Conservation (phyloP, 2,113 vertebrate genomes). For the Saccopteryx leptura region DNA sequence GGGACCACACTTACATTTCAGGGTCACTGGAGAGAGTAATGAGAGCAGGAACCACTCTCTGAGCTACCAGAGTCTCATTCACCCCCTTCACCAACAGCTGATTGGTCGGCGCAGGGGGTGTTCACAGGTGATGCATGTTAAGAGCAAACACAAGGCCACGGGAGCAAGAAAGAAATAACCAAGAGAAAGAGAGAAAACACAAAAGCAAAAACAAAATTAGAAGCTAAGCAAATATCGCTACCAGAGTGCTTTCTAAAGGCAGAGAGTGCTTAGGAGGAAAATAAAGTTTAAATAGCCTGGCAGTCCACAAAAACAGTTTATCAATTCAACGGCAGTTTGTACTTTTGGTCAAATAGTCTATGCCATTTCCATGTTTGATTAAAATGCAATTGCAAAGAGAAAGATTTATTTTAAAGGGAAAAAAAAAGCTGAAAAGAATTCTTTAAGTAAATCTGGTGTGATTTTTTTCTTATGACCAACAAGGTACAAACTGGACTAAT, state of each 20-base stretch:
- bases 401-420: not conserved
- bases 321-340: constrained; percentile 62
- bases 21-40: constrained; percentile 99
- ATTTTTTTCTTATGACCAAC: constrained; percentile 64
- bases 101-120: constrained; percentile 92
- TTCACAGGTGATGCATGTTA: constrained; percentile 92
- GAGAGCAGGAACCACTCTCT: constrained; percentile 99
- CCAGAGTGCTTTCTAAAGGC: constrained; percentile 87
- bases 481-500: constrained; percentile 68
- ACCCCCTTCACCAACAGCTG: constrained; percentile 99
- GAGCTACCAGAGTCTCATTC: constrained; percentile 99
- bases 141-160: constrained; percentile 93
- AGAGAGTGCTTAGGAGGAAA: constrained; percentile 79
- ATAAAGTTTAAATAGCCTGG: constrained; percentile 83
- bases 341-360: constrained; percentile 62
- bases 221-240: constrained; percentile 92
- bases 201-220: constrained; percentile 93
- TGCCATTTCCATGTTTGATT: constrained; percentile 37
- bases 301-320: constrained; percentile 63
- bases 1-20: constrained; percentile 99
- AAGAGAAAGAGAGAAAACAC: constrained; percentile 89
- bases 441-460: constrained; percentile 7
- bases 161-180: constrained; percentile 90
- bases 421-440: constrained; percentile 3
- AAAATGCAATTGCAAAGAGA: constrained; percentile 15